Conservation (phyloP, 1,140 invertebrate species). For the Saxidomus purpurata region DNA sequence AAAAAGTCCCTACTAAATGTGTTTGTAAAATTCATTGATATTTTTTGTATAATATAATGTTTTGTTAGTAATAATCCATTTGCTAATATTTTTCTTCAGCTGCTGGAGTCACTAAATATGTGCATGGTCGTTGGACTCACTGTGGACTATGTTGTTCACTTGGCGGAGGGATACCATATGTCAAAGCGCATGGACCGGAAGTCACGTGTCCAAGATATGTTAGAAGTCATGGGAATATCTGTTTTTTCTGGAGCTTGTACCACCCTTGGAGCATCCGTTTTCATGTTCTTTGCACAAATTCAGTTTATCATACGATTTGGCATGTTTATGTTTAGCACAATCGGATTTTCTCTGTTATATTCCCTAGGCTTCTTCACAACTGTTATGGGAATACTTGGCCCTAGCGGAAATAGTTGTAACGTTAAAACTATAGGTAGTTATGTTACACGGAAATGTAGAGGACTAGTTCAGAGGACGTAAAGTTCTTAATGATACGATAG, state of each 20-base stretch:
- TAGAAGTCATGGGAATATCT: constrained; percentile 82
- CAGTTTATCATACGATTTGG: constrained; percentile 81
- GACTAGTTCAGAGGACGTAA: too few relatives aligned
- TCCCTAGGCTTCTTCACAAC: constrained; percentile 78
- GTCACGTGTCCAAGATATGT: constrained; percentile 78
- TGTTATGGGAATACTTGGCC: constrained; percentile 77
- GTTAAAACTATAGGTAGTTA: not conserved
- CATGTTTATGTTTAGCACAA: constrained; percentile 81
- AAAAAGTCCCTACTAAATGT: too few relatives aligned
- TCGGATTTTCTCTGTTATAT: constrained; percentile 81
- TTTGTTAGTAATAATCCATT: too few relatives aligned
- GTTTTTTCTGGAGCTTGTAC: constrained; percentile 81
- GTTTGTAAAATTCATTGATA: too few relatives aligned
- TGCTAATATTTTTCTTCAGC: constrained; percentile 67
- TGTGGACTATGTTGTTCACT: constrained; percentile 84
- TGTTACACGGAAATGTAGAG: too few relatives aligned
- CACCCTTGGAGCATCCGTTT: constrained; percentile 79
- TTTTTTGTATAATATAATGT: too few relatives aligned
- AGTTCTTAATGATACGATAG: too few relatives aligned
- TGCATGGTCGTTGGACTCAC: constrained; percentile 69
- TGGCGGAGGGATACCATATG: constrained; percentile 83
- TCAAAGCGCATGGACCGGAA: constrained; percentile 77
- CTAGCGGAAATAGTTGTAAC: constrained; percentile 72
- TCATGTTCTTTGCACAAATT: constrained; percentile 80
- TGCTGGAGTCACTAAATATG: constrained; percentile 80